Evolutionary conservation across 2,797 vertebrate species (phyloP).

Genomic region (Dicrostonyx torquatus): DNA sequence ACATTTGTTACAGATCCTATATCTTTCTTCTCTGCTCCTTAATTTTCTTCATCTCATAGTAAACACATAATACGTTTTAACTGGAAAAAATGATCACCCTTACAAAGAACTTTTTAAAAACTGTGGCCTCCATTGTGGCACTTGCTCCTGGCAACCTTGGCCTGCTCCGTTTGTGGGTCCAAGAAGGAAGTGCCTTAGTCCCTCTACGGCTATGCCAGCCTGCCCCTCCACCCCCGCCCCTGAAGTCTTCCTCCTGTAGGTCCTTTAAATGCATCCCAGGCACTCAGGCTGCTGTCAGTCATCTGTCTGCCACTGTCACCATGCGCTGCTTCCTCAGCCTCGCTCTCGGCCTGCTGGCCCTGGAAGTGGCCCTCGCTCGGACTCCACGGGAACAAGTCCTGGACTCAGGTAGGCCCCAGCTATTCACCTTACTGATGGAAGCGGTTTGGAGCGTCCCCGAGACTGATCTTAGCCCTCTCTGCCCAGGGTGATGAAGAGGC

Average conservation of each 20-base stretch:
- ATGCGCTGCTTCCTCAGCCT: slow-evolving; percentile 34
- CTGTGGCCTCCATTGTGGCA: not conserved
- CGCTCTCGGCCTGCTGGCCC: slow-evolving; percentile 13
- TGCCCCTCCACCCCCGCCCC: not conserved
- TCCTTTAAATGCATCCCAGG: slow-evolving; percentile 36
- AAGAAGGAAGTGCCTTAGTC: slow-evolving; percentile 1
- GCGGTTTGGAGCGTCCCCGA: not conserved
- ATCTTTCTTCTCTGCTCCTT: not conserved
- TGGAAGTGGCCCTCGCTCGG: not conserved
- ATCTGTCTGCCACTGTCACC: not conserved
- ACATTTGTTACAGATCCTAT: not conserved
- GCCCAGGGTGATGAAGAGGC: not conserved
- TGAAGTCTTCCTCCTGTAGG: not conserved
- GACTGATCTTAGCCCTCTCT: not conserved
- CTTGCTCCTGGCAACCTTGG: not conserved
- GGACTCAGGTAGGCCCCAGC: not conserved
- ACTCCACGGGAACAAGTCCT: not conserved
- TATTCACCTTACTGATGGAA: not conserved
- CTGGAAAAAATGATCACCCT: not conserved
- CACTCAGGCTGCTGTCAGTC: not conserved
- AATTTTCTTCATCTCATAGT: not conserved
- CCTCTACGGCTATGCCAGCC: not conserved
- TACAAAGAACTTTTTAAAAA: not conserved
- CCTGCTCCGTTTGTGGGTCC: not conserved
- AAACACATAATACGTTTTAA: not conserved